phyloP scores from a whole-genome alignment of 2,888 invertebrate species.

The Parnassius glacialis region DNA sequence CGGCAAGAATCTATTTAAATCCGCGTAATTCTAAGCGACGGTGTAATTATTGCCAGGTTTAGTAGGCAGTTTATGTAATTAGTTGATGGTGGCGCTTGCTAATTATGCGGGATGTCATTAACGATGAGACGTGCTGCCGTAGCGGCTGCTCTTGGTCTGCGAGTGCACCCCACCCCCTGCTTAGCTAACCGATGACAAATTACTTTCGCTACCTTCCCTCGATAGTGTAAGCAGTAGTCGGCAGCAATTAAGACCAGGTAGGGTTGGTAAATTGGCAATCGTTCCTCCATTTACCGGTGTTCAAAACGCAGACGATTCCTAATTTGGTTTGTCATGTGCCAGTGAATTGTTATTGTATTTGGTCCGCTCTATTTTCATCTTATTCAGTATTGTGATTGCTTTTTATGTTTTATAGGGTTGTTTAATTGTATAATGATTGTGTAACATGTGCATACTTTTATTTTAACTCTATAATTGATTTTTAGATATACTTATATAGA shows the following conservation, averaged over 20 bases:
- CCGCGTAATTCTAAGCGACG: conserved; percentile 34
- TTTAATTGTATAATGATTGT: too few species aligned
- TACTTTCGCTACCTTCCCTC: conserved; percentile 67
- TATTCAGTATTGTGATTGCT: conserved; percentile 40
- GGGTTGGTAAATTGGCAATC: conserved; percentile 79
- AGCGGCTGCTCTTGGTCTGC: conserved; percentile 46
- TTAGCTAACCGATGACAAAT: conserved; percentile 79
- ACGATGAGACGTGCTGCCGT: conserved; percentile 62
- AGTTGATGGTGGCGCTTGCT: conserved; percentile 72
- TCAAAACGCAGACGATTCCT: conserved; percentile 62
- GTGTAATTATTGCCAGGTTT: conserved; percentile 71
- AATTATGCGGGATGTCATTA: conserved; percentile 78
- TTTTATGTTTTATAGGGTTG: conserved; percentile 28
- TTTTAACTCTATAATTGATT: too few species aligned
- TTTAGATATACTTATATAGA: too few species aligned
- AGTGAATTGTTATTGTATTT: conserved; percentile 37
- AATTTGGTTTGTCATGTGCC: conserved; percentile 51
- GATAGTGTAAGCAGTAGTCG: conserved; percentile 75
- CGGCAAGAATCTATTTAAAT: neutral
- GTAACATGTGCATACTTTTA: too few species aligned
- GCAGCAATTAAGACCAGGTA: conserved; percentile 74
- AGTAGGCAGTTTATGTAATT: conserved; percentile 78
- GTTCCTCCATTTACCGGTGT: conserved; percentile 72
- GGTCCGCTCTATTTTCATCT: conserved; percentile 23
- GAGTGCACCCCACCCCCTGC: conserved; percentile 51